Evolutionary conservation across 1,140 invertebrate genomes (phyloP), one percentile per base, ranked within the genome.

Genomic region (Drosophila simulans): DNA sequence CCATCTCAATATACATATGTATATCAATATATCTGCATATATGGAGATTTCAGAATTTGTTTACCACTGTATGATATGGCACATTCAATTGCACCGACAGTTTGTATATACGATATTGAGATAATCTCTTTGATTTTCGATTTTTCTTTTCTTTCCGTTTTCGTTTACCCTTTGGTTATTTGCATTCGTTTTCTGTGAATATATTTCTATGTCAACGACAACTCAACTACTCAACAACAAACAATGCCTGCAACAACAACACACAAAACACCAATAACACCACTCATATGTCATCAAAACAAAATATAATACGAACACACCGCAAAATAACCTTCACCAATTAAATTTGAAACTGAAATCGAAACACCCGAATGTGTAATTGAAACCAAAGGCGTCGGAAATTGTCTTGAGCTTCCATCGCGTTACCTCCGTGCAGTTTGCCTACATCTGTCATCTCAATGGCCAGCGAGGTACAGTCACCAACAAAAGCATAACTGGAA

Each of bases 341-440:
- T 37, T 51, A 35, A 60, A 52, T 11, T n/a, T 53, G 35, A 40
- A 52, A 52, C 22, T 40, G 58, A 52, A 64, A 55, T 22, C n/a
- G 35, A 69, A 68, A 34, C 11, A 20, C 17, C 45, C 55, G 52
- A 46, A 78, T 63, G 48, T 51, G 51, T 53, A 56, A 60, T 55
- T 56, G 17, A 57, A 63, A 58, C 43, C 39, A 42, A 81, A 90
- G 93, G 93, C 92, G 34, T 84, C 92, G 55, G 92, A 93, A 80
- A 91, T 92, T 64, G 92, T 92, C 71, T 77, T 92, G 80, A 92
- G 93, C 80, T 92, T 93, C 57, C 93, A 93, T 82, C 92, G 93
- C 72, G 82, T 93, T 77, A 93, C 93, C 81, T 93, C 92, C 45
- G 84, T 93, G 78, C 92, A 81, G 46, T 92, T 93, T 80, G 92